Evolutionary conservation across 92 coral and sea anemone genomes (phyloP), one percentile per base, ranked within the genome.

Genomic region (Porites evermanni): DNA sequence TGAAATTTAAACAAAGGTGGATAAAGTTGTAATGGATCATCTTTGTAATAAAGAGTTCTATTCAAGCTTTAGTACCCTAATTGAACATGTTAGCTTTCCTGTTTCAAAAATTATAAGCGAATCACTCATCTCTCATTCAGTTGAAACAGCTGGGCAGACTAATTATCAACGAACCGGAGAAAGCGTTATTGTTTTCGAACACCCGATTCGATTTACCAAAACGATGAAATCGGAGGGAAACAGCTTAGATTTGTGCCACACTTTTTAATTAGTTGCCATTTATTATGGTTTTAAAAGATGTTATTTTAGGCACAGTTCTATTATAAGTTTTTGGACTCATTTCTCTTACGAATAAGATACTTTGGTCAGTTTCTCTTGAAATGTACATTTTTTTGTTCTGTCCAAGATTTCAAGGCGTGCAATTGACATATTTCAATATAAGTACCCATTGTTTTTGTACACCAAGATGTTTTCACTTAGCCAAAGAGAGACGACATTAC

Each of bases 81-180:
- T 68, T 80, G 24, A 70, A n/a, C 24, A 61, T 19, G 23, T 74
- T 83, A 51, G 79, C 72, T 12, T 16, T 3, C 63, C 16, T 13
- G 51, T 17, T 56, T 64, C 64, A 83, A 61, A 58, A 60, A 73
- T 83, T 73, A 18, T 47, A 74, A 83, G 60, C 73, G 65, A 50
- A 74, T 74, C 69, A 50, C n/a, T 23, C 18, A 2, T 60, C 17
- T 52, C 23, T 17, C 64, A 50, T 81, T 81, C 32, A 54, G 70
- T 54, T 71, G 6, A 17, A 23, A 44, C 87, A 83, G 87, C 87
- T 83, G 87, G 69, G 18, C 7, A 3, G 11, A 47, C 60, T 82
- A 60, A 72, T 72, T 72, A 61, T 17, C 74, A 53, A 53, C 54
- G 67, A 74, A 38, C 16, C 65, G 11, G 11, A 8, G 72, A 61